Base-by-base conservation (phyloP, 2,888 invertebrate species). In the Neelides folsomi region DNA sequence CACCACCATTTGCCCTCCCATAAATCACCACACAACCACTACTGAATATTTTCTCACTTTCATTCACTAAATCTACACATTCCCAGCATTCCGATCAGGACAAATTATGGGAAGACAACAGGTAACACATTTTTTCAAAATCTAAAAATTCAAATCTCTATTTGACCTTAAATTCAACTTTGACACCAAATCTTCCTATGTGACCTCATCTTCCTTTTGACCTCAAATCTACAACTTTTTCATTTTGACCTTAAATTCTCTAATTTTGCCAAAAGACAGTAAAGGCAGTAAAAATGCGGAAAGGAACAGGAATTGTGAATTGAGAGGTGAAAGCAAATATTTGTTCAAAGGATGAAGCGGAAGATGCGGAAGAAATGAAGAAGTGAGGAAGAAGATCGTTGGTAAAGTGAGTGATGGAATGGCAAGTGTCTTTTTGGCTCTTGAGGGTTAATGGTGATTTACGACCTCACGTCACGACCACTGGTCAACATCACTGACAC, bases 361-460 rank as follows among this genome's bases (percentile, higher is more conserved):
- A 50, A 42, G 51, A 50, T 49, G 46, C 46, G 40, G 51, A 51
- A 52, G 52, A 52, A 52, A 55, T 55, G 52, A 52, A 50, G 52
- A 55, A 49, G 55, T 27, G 35, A 54, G 47, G 50, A 50, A 45
- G 50, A 53, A 34, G 19, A 41, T 19, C 39, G 36, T 40, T 40
- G n/a, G 41, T 13, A 47, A 18, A 3, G 38, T 16, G 27, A 40
- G 42, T 48, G 36, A 36, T 19, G 15, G 41, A 51, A 51, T 39
- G 43, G 38, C 44, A 54, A 35, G 45, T 44, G 43, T 36, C 49
- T 38, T 56, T 48, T 53, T 57, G 51, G 47, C 51, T 34, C 36
- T 55, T 49, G 52, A 45, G 51, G 45, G 54, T 57, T 63, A 63
- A 63, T 63, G 59, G 63, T 63, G 61, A 63, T 63, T 63, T 61